Evolutionary conservation across 2,113 vertebrate species (phyloP).

Genomic region (Axis porcinus): DNA sequence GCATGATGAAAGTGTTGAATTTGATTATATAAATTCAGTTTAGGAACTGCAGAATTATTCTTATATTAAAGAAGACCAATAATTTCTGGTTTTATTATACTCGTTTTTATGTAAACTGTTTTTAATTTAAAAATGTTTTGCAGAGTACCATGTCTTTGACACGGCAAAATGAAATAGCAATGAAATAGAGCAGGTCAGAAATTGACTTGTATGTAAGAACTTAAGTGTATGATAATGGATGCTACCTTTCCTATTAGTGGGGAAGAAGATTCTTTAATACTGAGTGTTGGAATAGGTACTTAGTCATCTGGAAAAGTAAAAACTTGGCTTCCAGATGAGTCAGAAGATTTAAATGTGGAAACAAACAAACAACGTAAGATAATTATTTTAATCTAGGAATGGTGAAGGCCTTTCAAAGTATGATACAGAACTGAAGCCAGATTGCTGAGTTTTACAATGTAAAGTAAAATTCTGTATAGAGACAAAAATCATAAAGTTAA

Average conservation of each 20-base stretch:
- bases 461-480: conserved; percentile 20
- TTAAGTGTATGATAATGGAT: background rate
- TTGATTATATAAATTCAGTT: conserved; percentile 33
- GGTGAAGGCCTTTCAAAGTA: conserved; percentile 6
- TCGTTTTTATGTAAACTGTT: background rate
- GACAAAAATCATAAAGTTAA: conserved; percentile 6
- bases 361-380: background rate
- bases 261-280: conserved; percentile 20
- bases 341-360: conserved; percentile 31
- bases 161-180: background rate
- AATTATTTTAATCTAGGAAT: background rate
- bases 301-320: conserved; percentile 6
- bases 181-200: conserved; percentile 11
- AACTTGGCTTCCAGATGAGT: conserved; percentile 36
- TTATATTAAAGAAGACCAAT: conserved; percentile 12
- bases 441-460: conserved; percentile 26
- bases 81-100: conserved; percentile 27
- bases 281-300: background rate
- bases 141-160: background rate
- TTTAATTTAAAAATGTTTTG: conserved; percentile 43
- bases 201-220: background rate
- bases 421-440: conserved; percentile 21
- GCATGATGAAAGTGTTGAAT: background rate
- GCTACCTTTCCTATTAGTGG: background rate
- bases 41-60: conserved; percentile 5